phyloP scores from a whole-genome alignment of 2,797 vertebrate genomes.

The Thaleichthys pacificus region DNA sequence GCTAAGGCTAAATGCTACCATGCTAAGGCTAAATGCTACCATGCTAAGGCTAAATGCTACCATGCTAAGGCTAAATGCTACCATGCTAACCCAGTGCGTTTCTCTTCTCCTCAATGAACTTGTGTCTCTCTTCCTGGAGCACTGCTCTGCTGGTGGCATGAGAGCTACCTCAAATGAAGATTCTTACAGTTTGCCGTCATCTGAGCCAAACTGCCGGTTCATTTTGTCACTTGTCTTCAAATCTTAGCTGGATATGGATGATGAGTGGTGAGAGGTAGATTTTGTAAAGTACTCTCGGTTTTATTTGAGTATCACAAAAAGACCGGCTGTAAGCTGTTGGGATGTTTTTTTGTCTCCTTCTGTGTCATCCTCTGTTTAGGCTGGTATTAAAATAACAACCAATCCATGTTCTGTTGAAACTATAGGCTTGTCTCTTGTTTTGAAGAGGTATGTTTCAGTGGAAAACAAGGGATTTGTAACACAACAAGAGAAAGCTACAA shows the following conservation, averaged over 20 bases:
- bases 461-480: constrained; percentile 18
- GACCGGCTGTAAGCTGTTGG: not conserved
- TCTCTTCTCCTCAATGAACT: not conserved
- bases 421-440: constrained; percentile 10
- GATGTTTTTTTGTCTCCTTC: not conserved
- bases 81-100: not conserved
- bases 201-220: not conserved
- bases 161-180: no score
- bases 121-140: not conserved
- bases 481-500: constrained; percentile 5
- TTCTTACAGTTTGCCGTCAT: not conserved
- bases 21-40: constrained; percentile 5
- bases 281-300: no score
- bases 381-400: constrained; percentile 4
- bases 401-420: not conserved
- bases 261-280: not conserved
- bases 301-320: not conserved
- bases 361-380: not conserved
- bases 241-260: not conserved
- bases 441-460: constrained; percentile 3
- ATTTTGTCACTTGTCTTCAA: not conserved
- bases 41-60: constrained; percentile 9
- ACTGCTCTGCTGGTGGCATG: no score
- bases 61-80: constrained; percentile 8
- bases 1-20: no score